Conservation (phyloP, 1,140 invertebrate genomes). For the Macrotrachela quadricornifera region DNA sequence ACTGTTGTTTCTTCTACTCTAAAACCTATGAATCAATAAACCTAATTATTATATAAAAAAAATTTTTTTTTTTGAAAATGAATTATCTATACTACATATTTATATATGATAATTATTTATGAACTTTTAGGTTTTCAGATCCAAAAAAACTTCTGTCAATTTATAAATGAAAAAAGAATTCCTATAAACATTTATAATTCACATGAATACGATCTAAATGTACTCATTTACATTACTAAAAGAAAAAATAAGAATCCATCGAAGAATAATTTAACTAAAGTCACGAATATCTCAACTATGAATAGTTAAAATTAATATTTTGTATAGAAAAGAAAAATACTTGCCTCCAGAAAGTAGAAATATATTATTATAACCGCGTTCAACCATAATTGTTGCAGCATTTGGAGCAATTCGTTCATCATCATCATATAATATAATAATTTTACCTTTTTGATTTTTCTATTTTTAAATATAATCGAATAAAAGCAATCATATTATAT, state of each 20-base stretch:
- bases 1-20: too few species aligned
- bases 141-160: too few species aligned
- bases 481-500: too few species aligned
- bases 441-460: slow-evolving; percentile 31
- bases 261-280: neutral
- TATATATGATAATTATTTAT: too few species aligned
- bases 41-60: too few species aligned
- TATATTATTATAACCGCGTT: slow-evolving; percentile 36
- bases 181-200: too few species aligned
- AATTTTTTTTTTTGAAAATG: too few species aligned
- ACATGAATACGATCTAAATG: neutral
- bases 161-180: too few species aligned
- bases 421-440: slow-evolving; percentile 36
- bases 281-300: neutral
- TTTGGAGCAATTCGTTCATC: slow-evolving; percentile 28
- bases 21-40: too few species aligned
- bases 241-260: neutral
- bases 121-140: too few species aligned
- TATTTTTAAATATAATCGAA: slow-evolving; percentile 12
- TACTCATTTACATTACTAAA: neutral
- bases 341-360: slow-evolving; percentile 35
- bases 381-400: slow-evolving; percentile 30
- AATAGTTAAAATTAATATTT: neutral
- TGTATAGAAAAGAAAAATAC: too few species aligned
- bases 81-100: too few species aligned